Percentiles rank a stretch among this genome's conserved stretches.
phyloP scores from a whole-genome alignment of 2,888 invertebrate species.

The Andrena marginata region DNA sequence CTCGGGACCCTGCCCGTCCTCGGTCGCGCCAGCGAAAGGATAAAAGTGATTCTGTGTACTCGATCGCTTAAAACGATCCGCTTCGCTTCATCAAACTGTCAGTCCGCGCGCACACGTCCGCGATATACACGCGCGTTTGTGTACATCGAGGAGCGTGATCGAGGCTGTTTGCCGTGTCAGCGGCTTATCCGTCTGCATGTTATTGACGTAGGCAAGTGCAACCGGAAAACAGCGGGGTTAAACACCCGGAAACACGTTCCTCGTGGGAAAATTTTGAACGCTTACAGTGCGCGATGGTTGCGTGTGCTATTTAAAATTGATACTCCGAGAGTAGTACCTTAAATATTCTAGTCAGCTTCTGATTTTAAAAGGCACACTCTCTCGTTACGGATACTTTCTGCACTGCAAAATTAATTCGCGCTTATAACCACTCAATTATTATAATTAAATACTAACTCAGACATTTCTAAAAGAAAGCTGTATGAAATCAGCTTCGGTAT shows the following conservation, averaged over 20 bases:
- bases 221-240: constrained; percentile 45
- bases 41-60: constrained; percentile 58
- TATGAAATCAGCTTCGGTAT: too few relatives aligned
- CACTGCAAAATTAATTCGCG: too few relatives aligned
- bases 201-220: constrained; percentile 62
- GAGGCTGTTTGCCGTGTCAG: constrained; percentile 67
- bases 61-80: constrained; percentile 64
- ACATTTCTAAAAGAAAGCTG: too few relatives aligned
- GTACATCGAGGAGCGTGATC: constrained; percentile 27
- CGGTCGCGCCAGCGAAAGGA: constrained; percentile 34
- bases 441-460: too few relatives aligned
- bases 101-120: constrained; percentile 27
- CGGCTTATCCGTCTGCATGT: constrained; percentile 68
- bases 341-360: too few relatives aligned
- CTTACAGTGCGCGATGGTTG: neutral
- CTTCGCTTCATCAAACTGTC: constrained; percentile 66
- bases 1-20: neutral
- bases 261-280: neutral
- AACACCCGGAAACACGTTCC: constrained; percentile 14
- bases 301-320: neutral
- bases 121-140: constrained; percentile 23
- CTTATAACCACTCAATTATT: too few relatives aligned
- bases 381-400: too few relatives aligned
- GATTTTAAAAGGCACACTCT: too few relatives aligned
- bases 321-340: too few relatives aligned